A percentile compares a stretch with the other conserved stretches of the same genome.
Evolutionary conservation across 2,797 vertebrate species (phyloP).

Genomic region (Anguilla anguilla): DNA sequence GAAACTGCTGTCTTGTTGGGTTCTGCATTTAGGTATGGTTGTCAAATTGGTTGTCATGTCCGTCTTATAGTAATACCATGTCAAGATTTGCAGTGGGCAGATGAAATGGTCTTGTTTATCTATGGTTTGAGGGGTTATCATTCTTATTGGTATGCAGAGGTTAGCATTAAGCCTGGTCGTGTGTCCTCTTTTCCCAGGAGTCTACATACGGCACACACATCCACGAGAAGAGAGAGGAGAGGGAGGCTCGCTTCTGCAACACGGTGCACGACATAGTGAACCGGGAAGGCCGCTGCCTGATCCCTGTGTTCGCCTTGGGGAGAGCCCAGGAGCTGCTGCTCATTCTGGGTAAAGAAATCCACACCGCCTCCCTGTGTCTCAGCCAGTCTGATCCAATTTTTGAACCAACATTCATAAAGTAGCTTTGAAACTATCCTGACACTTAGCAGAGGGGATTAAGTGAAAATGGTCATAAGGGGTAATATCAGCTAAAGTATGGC

Average conservation of each 20-base stretch:
- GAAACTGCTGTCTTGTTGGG: background rate
- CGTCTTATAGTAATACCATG: background rate
- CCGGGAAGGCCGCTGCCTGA: conserved; percentile 87
- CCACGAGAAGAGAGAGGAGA: conserved; percentile 91
- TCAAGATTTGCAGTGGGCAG: background rate
- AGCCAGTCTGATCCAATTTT: background rate
- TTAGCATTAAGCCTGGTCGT: background rate
- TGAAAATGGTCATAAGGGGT: background rate
- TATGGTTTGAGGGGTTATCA: background rate
- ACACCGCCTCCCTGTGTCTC: background rate
- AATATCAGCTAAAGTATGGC: background rate
- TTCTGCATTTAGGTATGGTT: background rate
- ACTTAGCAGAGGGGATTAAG: background rate
- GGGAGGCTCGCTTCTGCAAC: conserved; percentile 93
- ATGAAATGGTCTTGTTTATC: background rate
- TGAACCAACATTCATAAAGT: background rate
- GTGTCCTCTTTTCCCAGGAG: conserved; percentile 67
- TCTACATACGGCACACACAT: conserved; percentile 95
- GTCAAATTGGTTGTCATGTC: background rate
- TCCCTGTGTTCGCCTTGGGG: conserved; percentile 83
- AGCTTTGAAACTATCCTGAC: background rate
- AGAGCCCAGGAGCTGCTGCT: conserved; percentile 92
- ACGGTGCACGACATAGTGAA: conserved; percentile 96
- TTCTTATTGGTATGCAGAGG: background rate
- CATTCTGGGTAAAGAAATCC: conserved; percentile 81